Conservation (phyloP, 1,140 invertebrate genomes). For the Dreissena polymorpha region DNA sequence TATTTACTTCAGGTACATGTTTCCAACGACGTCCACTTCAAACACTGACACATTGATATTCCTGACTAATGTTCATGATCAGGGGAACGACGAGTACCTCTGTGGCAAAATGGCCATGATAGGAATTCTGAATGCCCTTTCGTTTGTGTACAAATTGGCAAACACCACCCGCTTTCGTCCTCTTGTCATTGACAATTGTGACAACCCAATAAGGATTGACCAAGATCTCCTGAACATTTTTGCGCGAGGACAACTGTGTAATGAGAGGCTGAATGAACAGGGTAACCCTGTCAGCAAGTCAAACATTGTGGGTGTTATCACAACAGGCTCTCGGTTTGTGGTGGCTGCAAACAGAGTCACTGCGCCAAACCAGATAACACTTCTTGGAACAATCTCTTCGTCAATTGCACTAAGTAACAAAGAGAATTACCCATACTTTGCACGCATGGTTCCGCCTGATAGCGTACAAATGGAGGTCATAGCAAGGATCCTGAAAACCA, state of each 20-base stretch:
- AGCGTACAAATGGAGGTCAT: slow-evolving; percentile 88
- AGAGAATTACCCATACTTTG: slow-evolving; percentile 87
- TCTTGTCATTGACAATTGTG: slow-evolving; percentile 75
- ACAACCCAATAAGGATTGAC: slow-evolving; percentile 68
- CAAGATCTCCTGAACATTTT: slow-evolving; percentile 77
- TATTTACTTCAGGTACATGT: slow-evolving; percentile 38
- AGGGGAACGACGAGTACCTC: slow-evolving; percentile 64
- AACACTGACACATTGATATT: slow-evolving; percentile 65
- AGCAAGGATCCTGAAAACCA: slow-evolving; percentile 84
- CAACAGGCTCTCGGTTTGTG: slow-evolving; percentile 64
- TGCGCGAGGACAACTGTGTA: slow-evolving; percentile 72
- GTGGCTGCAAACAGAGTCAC: slow-evolving; percentile 69
- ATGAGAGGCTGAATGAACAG: slow-evolving; percentile 54
- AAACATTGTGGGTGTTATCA: slow-evolving; percentile 72
- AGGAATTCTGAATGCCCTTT: slow-evolving; percentile 63
- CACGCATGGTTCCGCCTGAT: slow-evolving; percentile 89
- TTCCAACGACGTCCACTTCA: slow-evolving; percentile 13
- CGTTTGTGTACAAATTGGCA: slow-evolving; percentile 69
- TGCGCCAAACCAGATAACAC: slow-evolving; percentile 62
- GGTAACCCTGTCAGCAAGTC: slow-evolving; percentile 40
- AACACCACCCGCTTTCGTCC: slow-evolving; percentile 59
- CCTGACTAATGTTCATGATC: slow-evolving; percentile 67
- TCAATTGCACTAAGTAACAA: slow-evolving; percentile 86
- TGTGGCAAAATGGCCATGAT: slow-evolving; percentile 70
- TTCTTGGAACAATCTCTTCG: slow-evolving; percentile 88